Evolutionary conservation across 2,888 invertebrate genomes (phyloP).

Genomic region (Amblyjoppa proteus): DNA sequence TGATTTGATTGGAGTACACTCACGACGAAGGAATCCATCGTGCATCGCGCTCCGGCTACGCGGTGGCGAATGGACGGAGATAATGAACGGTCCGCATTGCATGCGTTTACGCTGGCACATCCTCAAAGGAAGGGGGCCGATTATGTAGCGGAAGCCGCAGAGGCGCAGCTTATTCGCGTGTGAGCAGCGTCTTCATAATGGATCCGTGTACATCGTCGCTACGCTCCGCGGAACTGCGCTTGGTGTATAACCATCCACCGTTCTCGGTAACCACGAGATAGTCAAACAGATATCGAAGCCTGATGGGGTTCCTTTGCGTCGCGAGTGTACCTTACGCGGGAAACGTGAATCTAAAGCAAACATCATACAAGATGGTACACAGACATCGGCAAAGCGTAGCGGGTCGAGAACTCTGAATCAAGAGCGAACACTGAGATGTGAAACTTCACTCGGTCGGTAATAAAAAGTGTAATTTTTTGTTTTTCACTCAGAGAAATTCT

Average conservation of each 20-base stretch:
- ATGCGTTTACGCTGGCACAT: neutral
- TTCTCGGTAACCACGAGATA: conserved; percentile 15
- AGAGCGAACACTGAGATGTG: neutral
- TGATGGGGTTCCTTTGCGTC: conserved; percentile 39
- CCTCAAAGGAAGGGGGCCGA: conserved; percentile 42
- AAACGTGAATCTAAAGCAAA: neutral
- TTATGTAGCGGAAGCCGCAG: conserved; percentile 4
- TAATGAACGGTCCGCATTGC: conserved; percentile 46
- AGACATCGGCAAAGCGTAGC: neutral
- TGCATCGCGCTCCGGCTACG: neutral
- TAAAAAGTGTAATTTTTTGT: neutral
- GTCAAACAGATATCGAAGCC: conserved; percentile 30
- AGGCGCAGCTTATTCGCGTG: conserved; percentile 27
- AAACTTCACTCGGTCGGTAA: neutral
- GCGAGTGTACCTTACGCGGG: neutral
- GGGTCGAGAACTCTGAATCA: neutral
- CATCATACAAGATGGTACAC: neutral
- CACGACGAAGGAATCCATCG: neutral
- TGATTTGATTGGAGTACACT: neutral
- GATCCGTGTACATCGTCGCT: no score
- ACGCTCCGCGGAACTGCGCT: neutral
- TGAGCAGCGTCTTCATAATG: neutral
- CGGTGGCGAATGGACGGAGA: conserved; percentile 21
- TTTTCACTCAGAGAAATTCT: neutral
- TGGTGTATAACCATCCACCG: no score